Percentiles rank a stretch among this genome's conserved stretches.
phyloP scores from a whole-genome alignment of 2,888 invertebrate genomes.

The Chrysomela aeneicollis region DNA sequence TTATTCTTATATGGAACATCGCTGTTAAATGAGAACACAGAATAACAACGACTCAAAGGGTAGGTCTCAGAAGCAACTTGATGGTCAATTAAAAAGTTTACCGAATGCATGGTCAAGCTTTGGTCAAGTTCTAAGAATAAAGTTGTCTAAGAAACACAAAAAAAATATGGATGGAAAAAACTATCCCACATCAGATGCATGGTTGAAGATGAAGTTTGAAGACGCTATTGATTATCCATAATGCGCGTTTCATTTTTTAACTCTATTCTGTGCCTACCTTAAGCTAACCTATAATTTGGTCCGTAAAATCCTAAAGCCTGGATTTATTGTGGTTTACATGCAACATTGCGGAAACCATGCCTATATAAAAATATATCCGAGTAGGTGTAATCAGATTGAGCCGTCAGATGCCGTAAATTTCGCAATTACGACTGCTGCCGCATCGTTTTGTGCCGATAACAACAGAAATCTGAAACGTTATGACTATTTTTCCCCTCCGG shows the following conservation, averaged over 20 bases:
- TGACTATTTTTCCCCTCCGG: too few relatives aligned
- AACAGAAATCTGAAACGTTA: too few relatives aligned
- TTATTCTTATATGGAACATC: not conserved
- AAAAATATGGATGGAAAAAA: too few relatives aligned
- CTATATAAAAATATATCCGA: constrained; percentile 2
- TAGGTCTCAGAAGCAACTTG: too few relatives aligned
- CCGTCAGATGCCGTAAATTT: not conserved
- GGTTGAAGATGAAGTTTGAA: too few relatives aligned
- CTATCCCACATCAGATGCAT: too few relatives aligned
- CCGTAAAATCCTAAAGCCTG: not conserved
- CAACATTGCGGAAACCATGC: not conserved
- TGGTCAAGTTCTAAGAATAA: too few relatives aligned
- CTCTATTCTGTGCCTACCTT: not conserved
- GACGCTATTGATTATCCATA: too few relatives aligned
- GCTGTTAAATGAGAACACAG: not conserved
- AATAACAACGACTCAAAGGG: not conserved
- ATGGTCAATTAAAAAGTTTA: too few relatives aligned
- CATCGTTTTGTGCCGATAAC: not conserved
- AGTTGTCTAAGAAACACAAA: too few relatives aligned
- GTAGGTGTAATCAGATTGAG: not conserved
- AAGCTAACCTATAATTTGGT: not conserved
- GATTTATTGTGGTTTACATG: constrained; percentile 1
- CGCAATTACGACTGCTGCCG: not conserved
- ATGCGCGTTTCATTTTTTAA: not conserved
- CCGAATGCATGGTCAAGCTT: too few relatives aligned